These are phyloP conservation scores for Caenorhabditis remanei DNA, from an alignment of 1,140 invertebrate species.

Conservation along the genomic window DNA sequence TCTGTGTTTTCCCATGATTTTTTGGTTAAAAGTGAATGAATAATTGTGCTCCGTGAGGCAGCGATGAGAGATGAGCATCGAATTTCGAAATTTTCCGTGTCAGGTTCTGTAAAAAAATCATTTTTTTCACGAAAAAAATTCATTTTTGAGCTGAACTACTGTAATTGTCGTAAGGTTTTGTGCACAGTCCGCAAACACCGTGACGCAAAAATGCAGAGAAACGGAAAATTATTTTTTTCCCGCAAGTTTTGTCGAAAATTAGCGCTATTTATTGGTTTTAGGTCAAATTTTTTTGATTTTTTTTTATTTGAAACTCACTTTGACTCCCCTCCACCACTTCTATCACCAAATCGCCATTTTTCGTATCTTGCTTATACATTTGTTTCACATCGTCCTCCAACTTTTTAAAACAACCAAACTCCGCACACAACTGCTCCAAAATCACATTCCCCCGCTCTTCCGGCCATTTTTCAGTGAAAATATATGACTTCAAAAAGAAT, in stretches of 20 bases:
- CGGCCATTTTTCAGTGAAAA: background rate
- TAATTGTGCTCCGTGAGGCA: slow-evolving; percentile 12
- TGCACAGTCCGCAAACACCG: no score
- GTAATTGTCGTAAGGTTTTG: no score
- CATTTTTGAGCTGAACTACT: no score
- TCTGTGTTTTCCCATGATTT: background rate
- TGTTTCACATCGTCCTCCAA: background rate
- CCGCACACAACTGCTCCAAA: background rate
- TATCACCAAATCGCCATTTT: slow-evolving; percentile 13
- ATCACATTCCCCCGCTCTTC: background rate
- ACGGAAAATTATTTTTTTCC: background rate
- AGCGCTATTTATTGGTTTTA: background rate
- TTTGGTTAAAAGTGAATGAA: background rate
- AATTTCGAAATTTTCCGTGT: background rate
- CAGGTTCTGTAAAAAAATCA: no score
- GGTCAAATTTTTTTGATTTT: background rate
- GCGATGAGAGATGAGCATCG: slow-evolving; percentile 13
- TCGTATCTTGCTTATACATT: background rate
- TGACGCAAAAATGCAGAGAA: no score
- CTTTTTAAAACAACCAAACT: background rate
- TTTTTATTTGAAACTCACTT: background rate
- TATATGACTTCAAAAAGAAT: background rate
- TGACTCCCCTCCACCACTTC: background rate
- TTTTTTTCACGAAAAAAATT: no score
- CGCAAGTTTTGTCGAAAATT: background rate